Evolutionary conservation across 2,888 invertebrate species (phyloP).

Genomic region (Microctonus aethiopoides): DNA sequence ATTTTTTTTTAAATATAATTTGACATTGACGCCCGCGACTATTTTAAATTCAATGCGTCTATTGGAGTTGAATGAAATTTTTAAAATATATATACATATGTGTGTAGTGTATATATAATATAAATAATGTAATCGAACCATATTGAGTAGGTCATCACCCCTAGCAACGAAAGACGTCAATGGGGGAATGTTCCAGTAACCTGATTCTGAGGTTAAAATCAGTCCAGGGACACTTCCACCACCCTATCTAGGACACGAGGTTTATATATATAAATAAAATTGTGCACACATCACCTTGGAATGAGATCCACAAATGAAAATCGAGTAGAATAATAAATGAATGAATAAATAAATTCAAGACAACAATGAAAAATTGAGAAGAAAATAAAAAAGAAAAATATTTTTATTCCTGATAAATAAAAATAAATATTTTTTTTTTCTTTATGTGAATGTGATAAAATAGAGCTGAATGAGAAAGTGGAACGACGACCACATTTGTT

Average conservation of each 20-base stretch:
- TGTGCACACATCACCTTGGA: not conserved
- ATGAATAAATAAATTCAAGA: not conserved
- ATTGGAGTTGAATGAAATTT: too few species aligned
- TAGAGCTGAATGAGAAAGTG: conserved; percentile 16
- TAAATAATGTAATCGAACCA: too few species aligned
- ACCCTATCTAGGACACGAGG: not conserved
- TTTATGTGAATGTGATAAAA: not conserved
- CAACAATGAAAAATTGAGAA: not conserved
- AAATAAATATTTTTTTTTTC: too few species aligned
- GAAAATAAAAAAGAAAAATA: not conserved
- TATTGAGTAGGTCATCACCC: conserved; percentile 46
- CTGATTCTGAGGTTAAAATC: conserved; percentile 28
- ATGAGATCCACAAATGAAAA: not conserved
- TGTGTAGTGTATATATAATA: too few species aligned
- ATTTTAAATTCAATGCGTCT: too few species aligned
- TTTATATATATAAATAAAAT: not conserved
- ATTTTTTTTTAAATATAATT: not conserved
- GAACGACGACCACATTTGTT: conserved; percentile 43
- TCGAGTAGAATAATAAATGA: not conserved
- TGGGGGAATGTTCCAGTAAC: conserved; percentile 39
- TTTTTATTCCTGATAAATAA: not conserved
- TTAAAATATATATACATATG: too few species aligned
- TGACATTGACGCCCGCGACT: too few species aligned
- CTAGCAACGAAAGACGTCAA: conserved; percentile 45
- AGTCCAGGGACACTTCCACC: not conserved